Base-by-base conservation (phyloP, 2,888 invertebrate species). In the Hirtodrosophila trivittata region DNA sequence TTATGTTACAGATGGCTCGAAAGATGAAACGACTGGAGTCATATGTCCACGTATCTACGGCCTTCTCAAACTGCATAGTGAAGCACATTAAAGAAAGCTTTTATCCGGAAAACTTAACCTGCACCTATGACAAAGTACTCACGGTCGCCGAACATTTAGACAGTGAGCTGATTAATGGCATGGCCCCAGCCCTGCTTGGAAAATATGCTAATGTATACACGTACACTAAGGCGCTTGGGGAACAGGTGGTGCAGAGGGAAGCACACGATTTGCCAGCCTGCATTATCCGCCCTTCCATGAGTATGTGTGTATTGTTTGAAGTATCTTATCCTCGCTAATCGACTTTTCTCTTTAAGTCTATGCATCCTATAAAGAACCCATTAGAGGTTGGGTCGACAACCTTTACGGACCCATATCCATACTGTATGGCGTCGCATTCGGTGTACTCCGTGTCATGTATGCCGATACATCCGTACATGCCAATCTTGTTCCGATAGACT, bases 171-270 rank as follows among this genome's bases (percentile, higher is more conserved):
- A 47, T 91, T 6, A 88, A 90, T 51, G 72, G 77, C 1, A 80
- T 91, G 59, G 82, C 88, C 26, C 26, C 65, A 28, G 25, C 64
- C 26, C 60, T 84, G 13, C 59, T 83, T 12, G 77, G 75, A 2
- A 64, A 73, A 13, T 89, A 73, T 55, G 95, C 95, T 1, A 95
- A 95, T 88, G 94, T 94, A 0, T 95, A 95, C 89, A 93, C 94
- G 1, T 94, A 92, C 87, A 94, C 95, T 5, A 95, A 95, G 89
- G 93, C 94, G 3, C 87, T 95, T 50, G 94, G 94, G 0, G 95
- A 95, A 86, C 92, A 93, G 64, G 87, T 93, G 18, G 90, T 94
- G 9, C 88, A 91, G 26, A 91, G 91, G 55, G 92, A 93, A 73
- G 92, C 92, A 0, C 90, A 89, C 50, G 91, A 91, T 21, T 86